Base-by-base conservation (phyloP, 2,888 invertebrate species). In the Pterostichus niger region DNA sequence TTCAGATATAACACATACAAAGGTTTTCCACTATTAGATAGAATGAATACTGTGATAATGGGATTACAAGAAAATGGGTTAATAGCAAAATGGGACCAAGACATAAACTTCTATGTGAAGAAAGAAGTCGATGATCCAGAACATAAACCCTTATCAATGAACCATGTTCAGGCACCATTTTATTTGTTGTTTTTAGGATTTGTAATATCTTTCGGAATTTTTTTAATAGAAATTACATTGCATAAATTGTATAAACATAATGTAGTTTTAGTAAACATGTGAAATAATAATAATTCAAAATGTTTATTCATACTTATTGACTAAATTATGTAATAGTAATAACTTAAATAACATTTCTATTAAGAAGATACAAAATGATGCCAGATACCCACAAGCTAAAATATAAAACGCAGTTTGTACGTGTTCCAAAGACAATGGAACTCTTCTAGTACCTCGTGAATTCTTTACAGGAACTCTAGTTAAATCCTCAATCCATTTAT, bases 11-110 rank as follows among this genome's bases (percentile, higher is more conserved):
- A 76, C 49, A 35, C 76, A 13, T 76, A 31, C 13, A 76, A 76
- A 54, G 76, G 76, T n/a, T 76, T 76, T 24, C 76, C 76, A 17
- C 11, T 54, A 9, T 31, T 76, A 6, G 76, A 76, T n/a, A 24
- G 76, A 54, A 76, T 76, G 33, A 76, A 76, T 15, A 54, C 31
- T 17, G 15, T 76, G 9, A 54, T 76, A 52, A n/a, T 6, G 2
- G 54, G 76, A n/a, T 33, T 76, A 24, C 52, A 54, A 11, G 76
- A 76, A 54, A 76, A 76, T 54, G 76, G 76, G 10, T 33, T 76
- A 13, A 76, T 76, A 6, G 24, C 54, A n/a, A 76, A 76, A 76
- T 76, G 76, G 76, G 76, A 76, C 24, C 33, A 76, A 54, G 76
- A 76, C 54, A 3, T 76, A 7, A 54, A 52, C 11, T 76, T 54